Evolutionary conservation across 1,140 invertebrate genomes (phyloP).

Genomic region (Arion vulgaris): DNA sequence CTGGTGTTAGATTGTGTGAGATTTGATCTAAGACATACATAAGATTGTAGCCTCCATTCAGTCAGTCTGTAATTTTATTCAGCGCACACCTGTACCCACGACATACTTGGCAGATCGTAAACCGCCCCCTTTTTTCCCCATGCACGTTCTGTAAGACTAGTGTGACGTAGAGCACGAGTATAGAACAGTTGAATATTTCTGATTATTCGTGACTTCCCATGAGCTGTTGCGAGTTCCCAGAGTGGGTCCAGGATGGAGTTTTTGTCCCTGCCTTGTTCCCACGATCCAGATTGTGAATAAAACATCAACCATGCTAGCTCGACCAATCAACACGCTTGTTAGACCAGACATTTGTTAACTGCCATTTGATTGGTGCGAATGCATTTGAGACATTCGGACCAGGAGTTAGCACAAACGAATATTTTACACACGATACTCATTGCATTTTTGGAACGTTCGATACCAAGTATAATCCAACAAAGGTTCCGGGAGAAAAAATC

Average conservation of each 20-base stretch:
- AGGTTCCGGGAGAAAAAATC: too few relatives aligned
- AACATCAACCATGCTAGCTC: background rate
- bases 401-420: background rate
- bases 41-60: background rate
- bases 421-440: background rate
- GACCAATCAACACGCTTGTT: conserved; percentile 1
- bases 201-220: background rate
- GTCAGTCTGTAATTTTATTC: background rate
- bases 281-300: background rate
- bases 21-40: too few relatives aligned
- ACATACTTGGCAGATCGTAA: background rate
- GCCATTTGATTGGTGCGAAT: background rate
- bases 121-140: background rate
- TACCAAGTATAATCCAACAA: background rate
- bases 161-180: background rate
- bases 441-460: background rate
- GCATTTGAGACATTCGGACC: background rate
- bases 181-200: background rate
- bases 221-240: background rate
- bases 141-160: background rate
- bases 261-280: background rate
- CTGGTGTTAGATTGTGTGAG: too few relatives aligned
- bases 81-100: background rate
- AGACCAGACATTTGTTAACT: background rate
- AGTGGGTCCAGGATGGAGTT: background rate